These are phyloP conservation scores for Lepetodrilus schrolli DNA, from an alignment of 2,888 invertebrate species.

Conservation along the genomic window DNA sequence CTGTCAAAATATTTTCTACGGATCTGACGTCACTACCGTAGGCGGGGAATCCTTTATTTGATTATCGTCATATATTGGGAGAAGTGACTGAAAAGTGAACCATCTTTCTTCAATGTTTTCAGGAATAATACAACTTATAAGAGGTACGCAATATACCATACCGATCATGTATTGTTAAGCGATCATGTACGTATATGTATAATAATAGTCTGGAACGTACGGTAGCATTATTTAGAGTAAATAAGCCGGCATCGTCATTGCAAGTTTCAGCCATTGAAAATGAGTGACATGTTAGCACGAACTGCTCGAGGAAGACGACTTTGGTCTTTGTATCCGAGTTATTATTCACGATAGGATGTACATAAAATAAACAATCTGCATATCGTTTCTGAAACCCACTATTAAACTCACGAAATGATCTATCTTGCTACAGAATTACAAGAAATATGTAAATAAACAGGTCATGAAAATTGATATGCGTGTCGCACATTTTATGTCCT, in stretches of 20 bases:
- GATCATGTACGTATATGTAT: background rate
- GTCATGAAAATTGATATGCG: too few species aligned
- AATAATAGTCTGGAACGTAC: too few species aligned
- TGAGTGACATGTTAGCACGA: background rate
- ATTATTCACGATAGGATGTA: too few species aligned
- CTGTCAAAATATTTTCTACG: conserved; percentile 45
- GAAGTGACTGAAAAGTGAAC: background rate
- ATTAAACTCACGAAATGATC: too few species aligned
- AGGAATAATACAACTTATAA: background rate
- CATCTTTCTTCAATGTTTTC: background rate
- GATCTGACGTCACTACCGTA: conserved; percentile 61
- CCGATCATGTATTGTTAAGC: background rate
- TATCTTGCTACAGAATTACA: too few species aligned
- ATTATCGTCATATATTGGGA: conserved; percentile 40
- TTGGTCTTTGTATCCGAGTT: too few species aligned
- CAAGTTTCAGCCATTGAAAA: background rate
- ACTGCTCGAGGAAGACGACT: background rate
- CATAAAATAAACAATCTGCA: too few species aligned
- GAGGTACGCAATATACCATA: background rate
- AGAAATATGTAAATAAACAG: too few species aligned
- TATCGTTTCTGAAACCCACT: too few species aligned
- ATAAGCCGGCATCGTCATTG: too few species aligned
- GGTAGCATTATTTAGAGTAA: too few species aligned
- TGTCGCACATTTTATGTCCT: too few species aligned
- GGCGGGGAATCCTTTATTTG: conserved; percentile 65